A percentile compares a stretch with the other conserved stretches of the same genome.
These are phyloP conservation scores for Diadophis punctatus DNA, from an alignment of 2,113 vertebrate genomes.

Conservation along the genomic window DNA sequence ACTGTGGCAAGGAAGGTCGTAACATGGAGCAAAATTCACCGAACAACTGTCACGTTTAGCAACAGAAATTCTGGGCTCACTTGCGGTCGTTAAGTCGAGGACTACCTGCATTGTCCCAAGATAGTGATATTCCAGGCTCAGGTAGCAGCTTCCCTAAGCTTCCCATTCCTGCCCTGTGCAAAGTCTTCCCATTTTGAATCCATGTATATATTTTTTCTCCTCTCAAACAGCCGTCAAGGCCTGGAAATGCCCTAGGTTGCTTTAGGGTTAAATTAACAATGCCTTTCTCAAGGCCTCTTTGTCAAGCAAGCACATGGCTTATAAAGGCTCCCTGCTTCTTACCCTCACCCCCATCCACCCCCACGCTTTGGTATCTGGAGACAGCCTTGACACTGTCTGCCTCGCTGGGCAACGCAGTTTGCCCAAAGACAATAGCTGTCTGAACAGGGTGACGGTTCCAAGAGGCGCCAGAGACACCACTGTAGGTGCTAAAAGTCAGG, in stretches of 20 bases:
- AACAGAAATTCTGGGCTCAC: no score
- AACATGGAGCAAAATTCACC: background rate
- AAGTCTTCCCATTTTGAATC: background rate
- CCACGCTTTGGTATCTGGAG: background rate
- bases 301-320: background rate
- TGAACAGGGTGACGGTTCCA: background rate
- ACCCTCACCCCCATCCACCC: background rate
- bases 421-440: background rate
- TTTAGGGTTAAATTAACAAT: background rate
- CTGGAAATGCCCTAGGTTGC: background rate
- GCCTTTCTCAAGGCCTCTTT: background rate
- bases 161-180: background rate
- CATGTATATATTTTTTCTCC: background rate
- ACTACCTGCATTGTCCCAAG: background rate
- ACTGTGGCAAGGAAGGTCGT: background rate
- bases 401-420: background rate
- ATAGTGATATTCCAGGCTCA: background rate
- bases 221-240: background rate
- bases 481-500: background rate
- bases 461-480: background rate
- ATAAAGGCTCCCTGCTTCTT: background rate
- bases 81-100: no score
- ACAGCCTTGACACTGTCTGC: background rate
- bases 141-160: background rate
- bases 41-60: background rate